Percentiles rank a stretch among this genome's conserved stretches.
Evolutionary conservation across 2,113 vertebrate species (phyloP).

Genomic region (Chascanopsetta lugubris): DNA sequence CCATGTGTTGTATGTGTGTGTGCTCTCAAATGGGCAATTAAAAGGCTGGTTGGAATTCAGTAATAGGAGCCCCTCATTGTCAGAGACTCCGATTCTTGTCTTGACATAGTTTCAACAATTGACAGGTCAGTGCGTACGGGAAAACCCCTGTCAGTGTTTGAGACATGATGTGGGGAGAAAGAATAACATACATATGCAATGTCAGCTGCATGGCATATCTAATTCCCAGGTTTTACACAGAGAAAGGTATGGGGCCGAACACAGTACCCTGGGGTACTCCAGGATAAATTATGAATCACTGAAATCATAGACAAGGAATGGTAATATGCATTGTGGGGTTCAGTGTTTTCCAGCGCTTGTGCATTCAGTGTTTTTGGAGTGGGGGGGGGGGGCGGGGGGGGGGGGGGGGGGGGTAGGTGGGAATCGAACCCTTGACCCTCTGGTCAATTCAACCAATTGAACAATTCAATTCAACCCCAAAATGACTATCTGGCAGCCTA

Average conservation of each 20-base stretch:
- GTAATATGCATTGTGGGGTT: no score
- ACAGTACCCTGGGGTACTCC: background rate
- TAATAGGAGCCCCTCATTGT: constrained; percentile 7
- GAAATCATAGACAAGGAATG: no score
- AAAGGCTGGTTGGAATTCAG: background rate
- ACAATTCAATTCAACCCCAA: constrained; percentile 1
- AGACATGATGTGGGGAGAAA: background rate
- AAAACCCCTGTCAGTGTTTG: background rate
- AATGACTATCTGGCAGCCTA: background rate
- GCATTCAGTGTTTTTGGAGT: no score
- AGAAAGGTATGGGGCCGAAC: background rate
- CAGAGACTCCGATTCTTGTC: background rate
- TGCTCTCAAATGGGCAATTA: background rate
- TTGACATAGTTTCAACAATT: background rate
- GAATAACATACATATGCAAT: background rate
- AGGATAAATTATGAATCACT: background rate
- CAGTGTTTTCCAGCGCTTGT: no score
- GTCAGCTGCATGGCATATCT: background rate
- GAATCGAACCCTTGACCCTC: no score
- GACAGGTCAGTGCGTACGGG: background rate
- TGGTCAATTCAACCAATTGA: no score
- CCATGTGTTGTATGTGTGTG: background rate
- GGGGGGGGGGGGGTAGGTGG: no score
- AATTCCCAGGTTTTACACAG: no score
- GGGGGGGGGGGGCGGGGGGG: no score